Conservation (phyloP, 2,888 invertebrate species). For the Empis stercorea region DNA sequence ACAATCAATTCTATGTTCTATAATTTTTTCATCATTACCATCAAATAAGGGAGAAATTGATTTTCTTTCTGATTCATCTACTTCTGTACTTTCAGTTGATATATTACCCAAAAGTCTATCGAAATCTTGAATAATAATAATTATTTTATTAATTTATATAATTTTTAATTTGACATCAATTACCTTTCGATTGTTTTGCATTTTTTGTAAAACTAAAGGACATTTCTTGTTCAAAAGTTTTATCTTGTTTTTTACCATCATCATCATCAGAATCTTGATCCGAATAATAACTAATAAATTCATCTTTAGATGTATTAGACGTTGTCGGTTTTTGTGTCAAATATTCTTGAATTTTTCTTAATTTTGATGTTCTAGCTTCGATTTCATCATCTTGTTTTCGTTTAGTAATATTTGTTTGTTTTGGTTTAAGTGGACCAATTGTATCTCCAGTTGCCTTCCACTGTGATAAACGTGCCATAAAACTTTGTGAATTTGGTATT, state of each 20-base stretch:
- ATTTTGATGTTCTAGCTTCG: conserved; percentile 21
- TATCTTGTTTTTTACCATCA: too few relatives aligned
- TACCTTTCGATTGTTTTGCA: conserved; percentile 16
- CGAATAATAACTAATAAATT: conserved; percentile 14
- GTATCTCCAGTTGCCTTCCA: conserved; percentile 33
- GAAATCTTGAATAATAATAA: conserved; percentile 17
- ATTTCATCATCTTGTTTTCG: conserved; percentile 28
- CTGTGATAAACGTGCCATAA: conserved; percentile 26
- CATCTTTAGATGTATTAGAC: neutral
- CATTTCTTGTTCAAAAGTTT: neutral
- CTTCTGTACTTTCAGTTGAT: too few relatives aligned
- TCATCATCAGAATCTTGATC: conserved; percentile 18
- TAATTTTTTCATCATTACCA: conserved; percentile 60
- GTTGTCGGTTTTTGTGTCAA: conserved; percentile 21
- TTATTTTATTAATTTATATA: neutral
- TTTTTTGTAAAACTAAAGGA: conserved; percentile 7
- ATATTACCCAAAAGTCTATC: conserved; percentile 15
- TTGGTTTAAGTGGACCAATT: conserved; percentile 14
- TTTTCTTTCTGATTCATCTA: neutral
- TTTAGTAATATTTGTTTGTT: conserved; percentile 5
- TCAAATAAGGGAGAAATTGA: neutral
- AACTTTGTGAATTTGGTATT: conserved; percentile 32
- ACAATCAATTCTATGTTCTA: conserved; percentile 82
- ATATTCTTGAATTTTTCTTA: conserved; percentile 30
- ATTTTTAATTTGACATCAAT: neutral